Base-by-base conservation (phyloP, 23 tunicate species). In the Corella eumyota region DNA sequence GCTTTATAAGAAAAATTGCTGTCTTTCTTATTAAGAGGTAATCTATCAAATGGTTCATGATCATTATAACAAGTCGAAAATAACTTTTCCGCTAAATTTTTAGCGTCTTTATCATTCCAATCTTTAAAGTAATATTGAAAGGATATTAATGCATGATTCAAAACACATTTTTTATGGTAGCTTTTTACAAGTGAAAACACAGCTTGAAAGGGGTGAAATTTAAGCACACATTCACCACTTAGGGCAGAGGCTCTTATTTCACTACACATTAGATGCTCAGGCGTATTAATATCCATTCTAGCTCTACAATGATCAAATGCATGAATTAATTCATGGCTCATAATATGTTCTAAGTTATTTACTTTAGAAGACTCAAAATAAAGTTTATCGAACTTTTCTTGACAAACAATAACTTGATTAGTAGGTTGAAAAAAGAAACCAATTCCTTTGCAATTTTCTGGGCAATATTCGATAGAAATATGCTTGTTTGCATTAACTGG, bases 251-350 rank as follows among this genome's bases (percentile, higher is more conserved):
- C 96, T 32, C 96, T 40, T 0, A 88, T 68, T 73, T 88, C 96
- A 29, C 72, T 65, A 30, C 96, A 88, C 96, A 88, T 88, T 53
- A 65, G 2, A 56, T 88, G 96, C 2, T 31, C 47, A 5, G 72
- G 77, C 37, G 79, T 88, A 52, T 73, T 48, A 33, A 76, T 52
- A 61, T 88, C 96, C 36, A 72, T 71, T 47, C 73, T 9, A 13
- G 88, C 96, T 26, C 96, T 64, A 53, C 96, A 88, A 58, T 78
- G 77, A 38, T 88, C 96, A 48, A 70, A 88, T 6, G 96, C 96
- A 60, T 88, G 96, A 2, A 88, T 46, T 25, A 88, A 46, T 49
- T 88, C 96, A 68, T 88, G 96, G 36, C 69, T 73, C 24, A 88
- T n/a, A 4, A 74, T 31, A n/a, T 61, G 13, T 28, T 73, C 52